Base-by-base conservation (phyloP, 2,113 vertebrate species). In the Symphodus melops region DNA sequence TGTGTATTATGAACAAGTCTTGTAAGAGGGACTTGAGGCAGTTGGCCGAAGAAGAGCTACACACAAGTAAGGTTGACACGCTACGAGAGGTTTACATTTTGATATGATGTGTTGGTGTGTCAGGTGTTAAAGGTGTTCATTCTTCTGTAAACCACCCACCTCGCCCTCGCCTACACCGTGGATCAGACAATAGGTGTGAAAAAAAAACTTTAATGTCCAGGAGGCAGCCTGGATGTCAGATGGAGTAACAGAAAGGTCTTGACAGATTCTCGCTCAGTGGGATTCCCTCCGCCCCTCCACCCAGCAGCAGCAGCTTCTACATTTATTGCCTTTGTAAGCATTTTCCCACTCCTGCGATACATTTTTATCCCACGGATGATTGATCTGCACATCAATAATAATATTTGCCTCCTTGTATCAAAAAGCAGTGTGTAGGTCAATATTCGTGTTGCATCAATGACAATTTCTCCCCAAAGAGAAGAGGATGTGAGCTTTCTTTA, bases 231-330 rank as follows among this genome's bases (percentile, higher is more conserved):
- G 68, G 48, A 59, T 17, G 75, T 68, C 75, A 77, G 70, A 57
- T 62, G 68, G 69, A 71, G 53, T 83, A 62, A 55, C 44, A 53
- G 55, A 63, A 68, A 54, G 73, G 68, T 79, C 60, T 51, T 64
- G 73, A 85, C 88, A 88, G 85, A 75, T 73, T 76, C 73, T 66
- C 68, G 57, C 85, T 91, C 85, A 73, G 81, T 65, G 81, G 83
- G 86, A 81, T 76, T 52, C 75, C 72, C 81, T 48, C 78, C 63
- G 17, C 70, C 76, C 46, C 53, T 54, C 33, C 46, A 39, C 69
- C 20, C 12, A 3, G 9, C 68, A 73, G 58, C 62, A 75, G 51
- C 68, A 65, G 57, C 75, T 55, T 62, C 10, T 25, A 33, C 62
- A 66, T 70, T 76, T 81, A 77, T 77, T 83, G 37, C 82, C 84